phyloP scores from a whole-genome alignment of 2,113 vertebrate genomes.

The Naja naja region DNA sequence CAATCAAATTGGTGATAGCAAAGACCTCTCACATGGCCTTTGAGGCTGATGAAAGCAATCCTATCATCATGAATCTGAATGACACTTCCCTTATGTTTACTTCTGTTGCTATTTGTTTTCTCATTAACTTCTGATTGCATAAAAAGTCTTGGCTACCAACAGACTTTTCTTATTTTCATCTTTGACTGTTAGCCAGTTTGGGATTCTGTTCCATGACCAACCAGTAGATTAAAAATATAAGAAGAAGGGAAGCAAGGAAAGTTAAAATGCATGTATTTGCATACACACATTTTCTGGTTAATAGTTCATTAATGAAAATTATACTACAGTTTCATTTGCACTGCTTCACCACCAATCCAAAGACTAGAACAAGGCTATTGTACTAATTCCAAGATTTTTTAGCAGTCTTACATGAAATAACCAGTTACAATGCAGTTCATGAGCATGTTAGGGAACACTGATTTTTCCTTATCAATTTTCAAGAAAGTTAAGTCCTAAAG shows the following conservation, averaged over 20 bases:
- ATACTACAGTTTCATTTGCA: background rate
- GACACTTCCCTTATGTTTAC: background rate
- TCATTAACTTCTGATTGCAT: background rate
- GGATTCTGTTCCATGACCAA: background rate
- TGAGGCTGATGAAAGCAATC: background rate
- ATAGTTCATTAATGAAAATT: background rate
- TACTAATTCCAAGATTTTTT: background rate
- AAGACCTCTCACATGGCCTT: background rate
- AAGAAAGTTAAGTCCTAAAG: background rate
- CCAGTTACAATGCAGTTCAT: background rate
- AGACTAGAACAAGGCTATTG: background rate
- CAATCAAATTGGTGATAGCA: background rate
- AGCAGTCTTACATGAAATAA: background rate
- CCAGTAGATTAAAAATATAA: background rate
- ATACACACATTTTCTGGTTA: background rate
- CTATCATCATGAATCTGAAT: background rate
- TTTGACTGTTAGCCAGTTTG: background rate
- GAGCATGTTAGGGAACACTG: background rate
- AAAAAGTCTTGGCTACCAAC: background rate
- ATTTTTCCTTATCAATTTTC: background rate
- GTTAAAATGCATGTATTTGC: background rate
- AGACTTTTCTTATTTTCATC: background rate
- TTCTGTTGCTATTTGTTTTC: background rate
- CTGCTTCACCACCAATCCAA: background rate
- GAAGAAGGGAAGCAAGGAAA: background rate